phyloP scores from a whole-genome alignment of 2,888 invertebrate species.

The Malachius bipustulatus region DNA sequence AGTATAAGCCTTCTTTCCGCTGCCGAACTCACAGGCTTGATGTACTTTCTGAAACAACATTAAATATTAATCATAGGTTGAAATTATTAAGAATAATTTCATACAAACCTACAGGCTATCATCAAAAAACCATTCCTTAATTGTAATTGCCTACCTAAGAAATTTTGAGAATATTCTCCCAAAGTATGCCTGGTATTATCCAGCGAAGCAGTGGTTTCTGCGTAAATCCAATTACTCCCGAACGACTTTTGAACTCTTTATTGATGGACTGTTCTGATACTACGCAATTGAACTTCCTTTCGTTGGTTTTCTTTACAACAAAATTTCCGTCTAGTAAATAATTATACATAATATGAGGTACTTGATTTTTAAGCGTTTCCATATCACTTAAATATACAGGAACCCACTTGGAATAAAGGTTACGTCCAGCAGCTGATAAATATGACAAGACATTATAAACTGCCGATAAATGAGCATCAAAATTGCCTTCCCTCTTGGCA shows the following conservation, averaged over 20 bases:
- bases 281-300: slow-evolving; percentile 18
- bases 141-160: slow-evolving; percentile 7
- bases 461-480: slow-evolving; percentile 12
- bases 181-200: slow-evolving; percentile 6
- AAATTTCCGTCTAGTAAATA: slow-evolving; percentile 16
- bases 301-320: slow-evolving; percentile 16
- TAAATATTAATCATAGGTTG: slow-evolving; percentile 3
- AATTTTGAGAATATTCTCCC: slow-evolving; percentile 12
- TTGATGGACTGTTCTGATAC: slow-evolving; percentile 20
- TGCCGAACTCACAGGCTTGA: neutral
- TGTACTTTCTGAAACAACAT: slow-evolving; percentile 4
- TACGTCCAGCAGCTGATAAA: slow-evolving; percentile 16
- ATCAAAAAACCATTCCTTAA: neutral
- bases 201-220: slow-evolving; percentile 2
- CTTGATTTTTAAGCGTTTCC: slow-evolving; percentile 10
- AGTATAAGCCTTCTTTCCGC: slow-evolving; percentile 4
- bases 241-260: slow-evolving; percentile 16
- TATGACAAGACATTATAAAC: slow-evolving; percentile 14
- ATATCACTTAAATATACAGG: slow-evolving; percentile 15
- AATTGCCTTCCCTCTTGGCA: slow-evolving; percentile 15
- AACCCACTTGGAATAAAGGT: slow-evolving; percentile 15
- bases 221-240: slow-evolving; percentile 14
- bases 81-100: no score
- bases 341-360: slow-evolving; percentile 13
- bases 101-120: neutral